Evolutionary conservation across 2,888 invertebrate species (phyloP).

Genomic region (Himalopsyche anomala): DNA sequence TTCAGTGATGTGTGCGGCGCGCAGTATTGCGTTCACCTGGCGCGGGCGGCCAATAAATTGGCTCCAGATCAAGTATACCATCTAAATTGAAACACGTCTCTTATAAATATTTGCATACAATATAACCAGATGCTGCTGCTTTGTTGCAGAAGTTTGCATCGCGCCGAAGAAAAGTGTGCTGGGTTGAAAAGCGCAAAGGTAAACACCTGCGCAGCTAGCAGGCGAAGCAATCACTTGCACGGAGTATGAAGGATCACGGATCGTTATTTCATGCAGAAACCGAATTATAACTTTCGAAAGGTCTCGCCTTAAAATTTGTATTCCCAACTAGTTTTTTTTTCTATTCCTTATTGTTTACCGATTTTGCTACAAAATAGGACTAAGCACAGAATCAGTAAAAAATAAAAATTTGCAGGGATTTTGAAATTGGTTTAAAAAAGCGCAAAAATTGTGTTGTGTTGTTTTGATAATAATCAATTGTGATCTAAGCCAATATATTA

Average conservation of each 20-base stretch:
- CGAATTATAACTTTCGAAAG: constrained; percentile 21
- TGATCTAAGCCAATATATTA: too few relatives aligned
- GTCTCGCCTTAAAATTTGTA: neutral
- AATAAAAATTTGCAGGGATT: too few relatives aligned
- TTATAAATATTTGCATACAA: constrained; percentile 64
- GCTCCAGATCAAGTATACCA: constrained; percentile 54
- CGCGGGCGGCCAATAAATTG: constrained; percentile 29
- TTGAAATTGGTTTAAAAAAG: too few relatives aligned
- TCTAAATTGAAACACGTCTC: constrained; percentile 64
- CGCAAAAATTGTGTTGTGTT: too few relatives aligned
- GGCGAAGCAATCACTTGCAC: constrained; percentile 22
- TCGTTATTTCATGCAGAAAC: constrained; percentile 8
- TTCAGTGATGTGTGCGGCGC: constrained; percentile 3
- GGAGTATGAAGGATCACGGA: neutral
- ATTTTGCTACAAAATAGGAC: too few relatives aligned
- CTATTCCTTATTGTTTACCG: neutral
- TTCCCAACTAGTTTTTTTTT: neutral
- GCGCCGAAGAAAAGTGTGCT: constrained; percentile 22
- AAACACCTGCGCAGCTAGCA: constrained; percentile 22
- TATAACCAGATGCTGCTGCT: constrained; percentile 48
- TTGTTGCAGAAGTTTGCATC: constrained; percentile 39
- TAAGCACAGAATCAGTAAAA: too few relatives aligned
- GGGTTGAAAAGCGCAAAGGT: constrained; percentile 24
- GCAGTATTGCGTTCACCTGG: neutral
- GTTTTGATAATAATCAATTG: too few relatives aligned